Evolutionary conservation across 2,797 vertebrate genomes (phyloP).

Genomic region (Aythya fuligula): DNA sequence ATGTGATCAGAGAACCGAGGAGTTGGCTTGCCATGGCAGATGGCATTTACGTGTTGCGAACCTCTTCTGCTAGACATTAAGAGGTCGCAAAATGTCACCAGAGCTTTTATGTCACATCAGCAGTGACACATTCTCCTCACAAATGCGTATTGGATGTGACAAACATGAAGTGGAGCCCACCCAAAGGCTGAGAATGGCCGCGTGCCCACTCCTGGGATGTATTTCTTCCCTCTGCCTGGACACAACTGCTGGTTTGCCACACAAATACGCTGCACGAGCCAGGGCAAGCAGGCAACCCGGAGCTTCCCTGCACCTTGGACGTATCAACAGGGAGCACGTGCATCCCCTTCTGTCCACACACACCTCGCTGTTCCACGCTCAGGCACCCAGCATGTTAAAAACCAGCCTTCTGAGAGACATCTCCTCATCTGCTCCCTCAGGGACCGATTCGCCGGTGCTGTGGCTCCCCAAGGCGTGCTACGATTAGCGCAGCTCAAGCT

Average conservation of each 20-base stretch:
- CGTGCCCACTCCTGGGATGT: not conserved
- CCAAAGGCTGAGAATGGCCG: constrained; percentile 1
- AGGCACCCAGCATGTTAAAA: not conserved
- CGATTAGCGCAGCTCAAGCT: not conserved
- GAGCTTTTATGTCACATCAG: constrained; percentile 52
- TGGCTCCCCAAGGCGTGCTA: not conserved
- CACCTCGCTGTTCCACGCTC: not conserved
- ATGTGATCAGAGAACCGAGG: constrained; percentile 7
- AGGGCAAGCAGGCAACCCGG: not conserved
- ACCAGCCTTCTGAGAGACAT: constrained; percentile 12
- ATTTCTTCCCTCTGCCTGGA: not conserved
- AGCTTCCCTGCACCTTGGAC: constrained; percentile 16
- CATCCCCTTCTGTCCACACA: not conserved
- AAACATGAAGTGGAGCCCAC: not conserved
- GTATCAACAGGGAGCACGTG: not conserved
- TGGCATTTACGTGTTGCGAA: constrained; percentile 36
- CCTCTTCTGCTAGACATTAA: not conserved
- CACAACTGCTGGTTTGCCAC: not conserved
- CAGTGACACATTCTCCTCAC: not conserved
- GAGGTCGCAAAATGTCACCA: constrained; percentile 59
- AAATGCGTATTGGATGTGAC: not conserved
- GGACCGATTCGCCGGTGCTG: not conserved
- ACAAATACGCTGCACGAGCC: not conserved
- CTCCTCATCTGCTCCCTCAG: not conserved
- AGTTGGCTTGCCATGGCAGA: constrained; percentile 15